Percentiles rank a stretch among this genome's conserved stretches.
phyloP scores from a whole-genome alignment of 2,797 vertebrate species.

The Peromyscus eremicus region DNA sequence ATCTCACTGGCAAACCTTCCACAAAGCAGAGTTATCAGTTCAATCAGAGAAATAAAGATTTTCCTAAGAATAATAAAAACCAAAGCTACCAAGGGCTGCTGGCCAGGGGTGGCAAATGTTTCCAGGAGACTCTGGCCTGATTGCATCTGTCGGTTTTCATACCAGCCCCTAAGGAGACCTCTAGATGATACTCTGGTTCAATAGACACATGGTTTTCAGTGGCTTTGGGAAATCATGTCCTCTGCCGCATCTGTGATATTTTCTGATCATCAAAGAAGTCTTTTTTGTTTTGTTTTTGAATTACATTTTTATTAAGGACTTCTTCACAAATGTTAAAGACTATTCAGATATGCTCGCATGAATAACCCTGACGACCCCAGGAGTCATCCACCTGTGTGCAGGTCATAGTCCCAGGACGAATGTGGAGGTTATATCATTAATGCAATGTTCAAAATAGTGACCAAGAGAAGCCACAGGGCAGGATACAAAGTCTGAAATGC shows the following conservation, averaged over 20 bases:
- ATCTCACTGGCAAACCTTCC: slow-evolving; percentile 9
- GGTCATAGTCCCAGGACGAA: background rate
- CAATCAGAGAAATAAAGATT: slow-evolving; percentile 51
- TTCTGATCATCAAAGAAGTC: background rate
- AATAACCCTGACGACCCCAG: background rate
- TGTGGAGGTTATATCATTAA: background rate
- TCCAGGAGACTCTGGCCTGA: background rate
- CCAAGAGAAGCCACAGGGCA: background rate
- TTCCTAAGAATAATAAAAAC: background rate
- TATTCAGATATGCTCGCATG: background rate
- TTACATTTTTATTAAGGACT: background rate
- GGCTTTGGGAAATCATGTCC: background rate
- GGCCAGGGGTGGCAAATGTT: background rate
- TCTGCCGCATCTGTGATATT: background rate
- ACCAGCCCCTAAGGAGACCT: background rate
- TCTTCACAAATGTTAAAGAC: background rate
- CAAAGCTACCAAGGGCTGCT: background rate
- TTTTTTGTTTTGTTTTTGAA: slow-evolving; percentile 4
- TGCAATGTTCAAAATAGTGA: slow-evolving; percentile 25
- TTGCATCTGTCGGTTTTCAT: background rate
- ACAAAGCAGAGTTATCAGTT: slow-evolving; percentile 28
- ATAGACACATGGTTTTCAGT: background rate
- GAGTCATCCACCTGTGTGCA: background rate
- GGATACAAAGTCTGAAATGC: background rate
- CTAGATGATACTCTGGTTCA: background rate